phyloP scores from a whole-genome alignment of 2,888 invertebrate species.

The Lasioglossum vierecki region DNA sequence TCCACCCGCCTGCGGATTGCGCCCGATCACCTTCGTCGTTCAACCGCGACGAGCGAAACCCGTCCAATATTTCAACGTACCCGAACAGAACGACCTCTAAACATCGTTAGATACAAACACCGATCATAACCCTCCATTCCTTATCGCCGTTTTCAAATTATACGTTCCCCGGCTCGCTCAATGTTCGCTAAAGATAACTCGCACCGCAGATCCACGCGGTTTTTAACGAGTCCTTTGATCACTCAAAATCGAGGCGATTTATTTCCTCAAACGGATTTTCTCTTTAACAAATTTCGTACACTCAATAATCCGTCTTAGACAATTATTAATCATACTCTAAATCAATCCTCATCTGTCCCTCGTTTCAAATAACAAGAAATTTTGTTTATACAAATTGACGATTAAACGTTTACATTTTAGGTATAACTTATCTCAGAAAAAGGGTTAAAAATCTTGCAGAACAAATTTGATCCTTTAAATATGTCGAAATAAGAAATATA shows the following conservation, averaged over 20 bases:
- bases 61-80: conserved; percentile 57
- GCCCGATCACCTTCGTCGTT: conserved; percentile 67
- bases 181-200: background rate
- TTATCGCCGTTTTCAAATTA: conserved; percentile 9
- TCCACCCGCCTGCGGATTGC: conserved; percentile 52
- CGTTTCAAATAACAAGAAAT: too few relatives aligned
- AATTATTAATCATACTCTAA: background rate
- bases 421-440: too few relatives aligned
- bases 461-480: too few relatives aligned
- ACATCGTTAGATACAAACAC: conserved; percentile 26
- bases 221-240: background rate
- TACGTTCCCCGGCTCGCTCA: background rate
- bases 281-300: background rate
- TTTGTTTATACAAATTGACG: too few relatives aligned
- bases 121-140: background rate
- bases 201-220: background rate
- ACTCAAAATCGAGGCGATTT: background rate
- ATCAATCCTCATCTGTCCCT: too few relatives aligned
- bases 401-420: too few relatives aligned
- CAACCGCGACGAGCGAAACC: conserved; percentile 68
- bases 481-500: too few relatives aligned
- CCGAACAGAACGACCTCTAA: conserved; percentile 29
- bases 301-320: background rate
- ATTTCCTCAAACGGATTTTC: background rate
- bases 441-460: too few relatives aligned